These are phyloP conservation scores for Polylopha cassiicola DNA, from an alignment of 2,888 invertebrate species.

Conservation along the genomic window DNA sequence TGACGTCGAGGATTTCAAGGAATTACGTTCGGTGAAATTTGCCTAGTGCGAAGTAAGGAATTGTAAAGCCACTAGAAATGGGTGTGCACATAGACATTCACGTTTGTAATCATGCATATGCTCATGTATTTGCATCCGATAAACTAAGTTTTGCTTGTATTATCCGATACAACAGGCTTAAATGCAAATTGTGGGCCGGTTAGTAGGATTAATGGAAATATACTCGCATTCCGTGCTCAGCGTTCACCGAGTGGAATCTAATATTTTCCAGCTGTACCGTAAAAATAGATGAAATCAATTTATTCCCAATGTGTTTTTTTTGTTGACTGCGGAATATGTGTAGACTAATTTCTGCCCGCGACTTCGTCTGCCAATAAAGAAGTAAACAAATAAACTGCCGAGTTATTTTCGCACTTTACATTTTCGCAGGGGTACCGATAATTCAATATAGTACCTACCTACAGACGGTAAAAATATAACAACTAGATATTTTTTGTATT, in stretches of 20 bases:
- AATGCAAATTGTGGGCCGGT: slow-evolving; percentile 18
- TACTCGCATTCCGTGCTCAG: slow-evolving; percentile 2
- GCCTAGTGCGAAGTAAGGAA: no score
- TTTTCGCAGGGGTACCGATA: no score
- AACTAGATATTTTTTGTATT: no score
- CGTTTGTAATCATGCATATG: slow-evolving; percentile 2
- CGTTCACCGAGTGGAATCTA: slow-evolving; percentile 5
- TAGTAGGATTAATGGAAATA: slow-evolving; percentile 15
- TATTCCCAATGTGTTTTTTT: slow-evolving; percentile 10
- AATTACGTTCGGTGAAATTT: no score
- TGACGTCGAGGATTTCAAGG: background rate
- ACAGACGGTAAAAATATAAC: no score
- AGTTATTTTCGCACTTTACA: no score
- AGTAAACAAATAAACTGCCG: no score
- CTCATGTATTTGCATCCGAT: slow-evolving; percentile 16
- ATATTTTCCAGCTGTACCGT: background rate
- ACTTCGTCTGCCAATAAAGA: no score
- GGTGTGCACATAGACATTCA: background rate
- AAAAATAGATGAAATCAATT: slow-evolving; percentile 1
- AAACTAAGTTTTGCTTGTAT: slow-evolving; percentile 20
- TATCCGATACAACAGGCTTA: slow-evolving; percentile 16
- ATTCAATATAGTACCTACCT: no score
- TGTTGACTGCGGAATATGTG: slow-evolving; percentile 11
- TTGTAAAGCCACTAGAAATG: background rate
- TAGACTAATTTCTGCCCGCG: no score